Evolutionary conservation across 2,888 invertebrate genomes (phyloP), one percentile per base, ranked within the genome.

Genomic region (Ommatoiulus sabulosus): DNA sequence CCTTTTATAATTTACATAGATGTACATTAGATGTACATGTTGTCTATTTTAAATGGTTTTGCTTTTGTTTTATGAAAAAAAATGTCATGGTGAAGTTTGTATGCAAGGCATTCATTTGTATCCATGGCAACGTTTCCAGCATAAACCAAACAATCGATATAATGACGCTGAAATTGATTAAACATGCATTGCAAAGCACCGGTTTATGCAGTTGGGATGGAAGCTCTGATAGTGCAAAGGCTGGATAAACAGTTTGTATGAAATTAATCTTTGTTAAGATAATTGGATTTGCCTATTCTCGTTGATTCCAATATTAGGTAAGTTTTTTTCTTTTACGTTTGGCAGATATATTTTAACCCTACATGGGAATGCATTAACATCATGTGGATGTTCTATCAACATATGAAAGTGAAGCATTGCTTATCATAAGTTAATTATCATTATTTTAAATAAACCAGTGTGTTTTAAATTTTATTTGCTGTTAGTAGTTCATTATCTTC

Each of bases 61-160:
- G 63, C 63, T 17, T 20, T 63, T 63, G 17, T 63, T 63, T 63
- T n/a, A n/a, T 52, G 52, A 63, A 6, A n/a, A n/a, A n/a, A n/a
- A 17, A n/a, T n/a, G 6, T 63, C 10, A 15, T 57, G 57, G 4
- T 57, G 57, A 15, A 57, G 57, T 57, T 57, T 10, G 17, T 35
- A 35, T 80, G 8, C 8, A 35, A 80, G 10, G 12, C 35, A 20
- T 80, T 10, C 24, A 7, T 35, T 35, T 80, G 80, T 80, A 35
- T 80, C 80, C 80, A 80, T 80, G 80, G 35, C 80, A 80, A 80
- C 80, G 20, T 35, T 24, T 80, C 80, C 6, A 80, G 80, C 5
- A 35, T 1, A 35, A 80, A 24, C 80, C 35, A 80, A 80, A 80
- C 80, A 80, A 80, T 80, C 80, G 15, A 80, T 80, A 80, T 72